Base-by-base conservation (phyloP, 2,888 invertebrate genomes). In the Amphipyra berbera region DNA sequence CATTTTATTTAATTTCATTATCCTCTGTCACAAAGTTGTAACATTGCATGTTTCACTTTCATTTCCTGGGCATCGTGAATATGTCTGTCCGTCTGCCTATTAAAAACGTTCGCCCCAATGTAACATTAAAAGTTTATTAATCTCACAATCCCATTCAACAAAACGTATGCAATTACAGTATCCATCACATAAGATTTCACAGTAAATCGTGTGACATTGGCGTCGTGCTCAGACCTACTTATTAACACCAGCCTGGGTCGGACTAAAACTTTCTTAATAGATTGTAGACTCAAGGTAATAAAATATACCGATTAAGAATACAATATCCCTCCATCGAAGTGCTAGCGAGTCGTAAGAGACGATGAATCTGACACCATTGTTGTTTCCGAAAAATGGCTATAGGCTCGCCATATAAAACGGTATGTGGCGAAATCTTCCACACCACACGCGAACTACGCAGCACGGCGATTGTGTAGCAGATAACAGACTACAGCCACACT, bases 221-320 rank as follows among this genome's bases (percentile, higher is more conserved):
- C 73, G 70, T 68, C 72, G 64, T 60, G 63, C 68, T 66, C 67
- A 71, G 57, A 78, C 74, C 76, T 78, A 79, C 75, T 68, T 75
- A 68, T 75, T 74, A 65, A 71, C 67, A 67, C 67, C 59, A 65
- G 62, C 58, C 66, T 75, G 58, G 68, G 68, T 61, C 76, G 76
- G 79, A 85, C 83, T 82, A 81, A 85, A 85, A 85, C 83, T 82
- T 85, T 77, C 70, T 81, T 76, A 83, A 77, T 82, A 79, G 78
- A 78, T 84, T 82, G 81, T 66, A 76, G 73, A 76, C 72, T 72
- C 68, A 77, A 81, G 79, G 62, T 81, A 77, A 79, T 81, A 68
- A 76, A 77, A 78, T 77, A 76, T 73, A 61, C 68, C 55, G 21
- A 30, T 56, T 56, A 61, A n/a, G n/a, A n/a, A n/a, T n/a, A n/a